Percentiles rank a stretch among this genome's conserved stretches.
Conservation (phyloP, 2,888 invertebrate genomes). For the Tenodera sinensis region DNA sequence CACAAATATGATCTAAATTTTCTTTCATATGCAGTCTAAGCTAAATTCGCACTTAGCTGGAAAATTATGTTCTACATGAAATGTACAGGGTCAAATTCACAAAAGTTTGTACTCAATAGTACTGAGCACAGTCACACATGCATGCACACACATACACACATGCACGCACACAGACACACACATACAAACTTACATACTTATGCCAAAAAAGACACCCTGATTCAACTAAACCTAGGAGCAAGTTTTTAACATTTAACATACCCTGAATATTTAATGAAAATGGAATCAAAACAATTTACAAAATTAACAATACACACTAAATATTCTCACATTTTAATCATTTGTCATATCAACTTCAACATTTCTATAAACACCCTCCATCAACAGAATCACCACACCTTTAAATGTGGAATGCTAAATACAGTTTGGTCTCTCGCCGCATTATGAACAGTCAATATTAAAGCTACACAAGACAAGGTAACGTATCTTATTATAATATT, state of each 20-base stretch:
- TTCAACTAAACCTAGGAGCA: slow-evolving; percentile 6
- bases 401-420: not conserved
- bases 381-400: not conserved
- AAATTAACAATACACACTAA: not conserved
- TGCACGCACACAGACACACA: too few relatives aligned
- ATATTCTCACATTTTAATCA: not conserved
- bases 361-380: not conserved
- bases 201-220: not conserved
- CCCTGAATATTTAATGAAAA: not conserved
- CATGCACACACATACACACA: not conserved
- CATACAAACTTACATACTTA: too few relatives aligned
- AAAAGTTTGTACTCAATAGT: not conserved
- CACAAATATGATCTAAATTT: not conserved
- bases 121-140: not conserved
- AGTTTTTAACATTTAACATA: not conserved
- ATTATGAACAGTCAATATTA: not conserved
- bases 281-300: not conserved
- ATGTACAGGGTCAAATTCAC: not conserved
- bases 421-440: not conserved
- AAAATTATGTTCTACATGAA: not conserved
- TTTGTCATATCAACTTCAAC: not conserved
- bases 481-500: not conserved
- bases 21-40: not conserved
- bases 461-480: not conserved
- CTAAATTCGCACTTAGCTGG: not conserved